Base-by-base conservation (phyloP, 2,888 invertebrate genomes). In the Hyposoter didymator region DNA sequence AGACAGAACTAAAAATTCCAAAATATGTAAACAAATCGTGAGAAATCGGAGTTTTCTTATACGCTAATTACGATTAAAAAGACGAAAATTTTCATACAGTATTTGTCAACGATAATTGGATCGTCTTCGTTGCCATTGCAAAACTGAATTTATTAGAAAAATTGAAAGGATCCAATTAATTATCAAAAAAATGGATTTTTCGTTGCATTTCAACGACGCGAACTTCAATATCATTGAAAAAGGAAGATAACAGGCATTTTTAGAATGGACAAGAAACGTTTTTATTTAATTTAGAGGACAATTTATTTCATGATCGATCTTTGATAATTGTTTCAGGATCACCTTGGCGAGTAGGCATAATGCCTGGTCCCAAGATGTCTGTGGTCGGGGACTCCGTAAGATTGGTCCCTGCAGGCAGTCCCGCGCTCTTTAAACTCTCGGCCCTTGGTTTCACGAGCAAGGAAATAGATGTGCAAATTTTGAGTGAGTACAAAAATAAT, bases 281-380 rank as follows among this genome's bases (percentile, higher is more conserved):
- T 59, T 28, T 4, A 0, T 28, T 28, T 14, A 28, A 14, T 28
- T 28, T 43, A 22, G 62, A 8, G 22, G 52, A 22, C 3, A 72
- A 74, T 49, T 66, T 1, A 28, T 28, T 70, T 79, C 14, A 55
- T 45, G 12, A 19, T 67, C 0, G 22, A 73, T 62, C 35, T 35
- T 80, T 82, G 82, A 70, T 89, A 89, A 90, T 83, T 76, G 86
- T 94, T 95, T 78, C 95, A 98, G 98, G 98, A 91, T 98, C 98
- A 95, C 98, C 98, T 95, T 98, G 98, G 98, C 96, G 96, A 95
- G 97, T 98, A 92, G 96, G 97, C 95, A 97, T 98, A 94, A 97
- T 98, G 97, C 96, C 97, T 92, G 95, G 95, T 93, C 95, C 96
- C 88, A 96, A 96, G 92, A 94, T 96, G 95, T 97, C 97, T 93